Evolutionary conservation across 2,888 invertebrate species (phyloP), one percentile per base, ranked within the genome.

Genomic region (Patella ulyssiponensis): DNA sequence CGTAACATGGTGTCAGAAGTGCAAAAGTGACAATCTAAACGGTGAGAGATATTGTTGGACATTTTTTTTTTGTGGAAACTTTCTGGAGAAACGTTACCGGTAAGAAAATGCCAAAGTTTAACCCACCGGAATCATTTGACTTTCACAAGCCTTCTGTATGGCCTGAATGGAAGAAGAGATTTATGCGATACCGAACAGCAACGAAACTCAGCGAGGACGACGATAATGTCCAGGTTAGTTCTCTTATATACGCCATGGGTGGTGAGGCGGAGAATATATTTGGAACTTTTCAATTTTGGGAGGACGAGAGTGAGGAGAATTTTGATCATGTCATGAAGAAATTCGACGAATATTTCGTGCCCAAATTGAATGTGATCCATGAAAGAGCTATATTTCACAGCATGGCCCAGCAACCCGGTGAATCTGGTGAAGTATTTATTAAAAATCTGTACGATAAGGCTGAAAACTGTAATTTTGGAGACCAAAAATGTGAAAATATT

Each of bases 1-100:
- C 74, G 56, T 69, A 58, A 77, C 73, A 78, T 80, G 78, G 77
- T 78, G 74, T 78, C 76, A 80, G 76, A 75, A 73, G 76, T 77
- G 56, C 27, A 11, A n/a, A 20, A 14, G 33, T 27, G 15, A 53
- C 17, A 17, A 9, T 27, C 17, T 9, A 64, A 64, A 9, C 4
- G 7, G 23, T 11, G 64, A 20, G 20, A 64, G 20, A 12, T 64
- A 20, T 64, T 20, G 15, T 64, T 64, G 64, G 64, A 23, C 20
- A 64, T 20, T 23, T 64, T n/a, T n/a, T n/a, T 64, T 23, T 5
- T 5, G 33, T 33, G 33, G 33, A 33, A 54, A 53, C 20, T 53
- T 73, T 20, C n/a, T 15, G 23, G 27, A 56, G 56, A 17, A 20
- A 20, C 51, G 56, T 75, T 58, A 69, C 14, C 23, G 33, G 14